A percentile compares a stretch with the other conserved stretches of the same genome.
These are phyloP conservation scores for Gulo gulo DNA, from an alignment of 2,113 vertebrate genomes.

Conservation along the genomic window DNA sequence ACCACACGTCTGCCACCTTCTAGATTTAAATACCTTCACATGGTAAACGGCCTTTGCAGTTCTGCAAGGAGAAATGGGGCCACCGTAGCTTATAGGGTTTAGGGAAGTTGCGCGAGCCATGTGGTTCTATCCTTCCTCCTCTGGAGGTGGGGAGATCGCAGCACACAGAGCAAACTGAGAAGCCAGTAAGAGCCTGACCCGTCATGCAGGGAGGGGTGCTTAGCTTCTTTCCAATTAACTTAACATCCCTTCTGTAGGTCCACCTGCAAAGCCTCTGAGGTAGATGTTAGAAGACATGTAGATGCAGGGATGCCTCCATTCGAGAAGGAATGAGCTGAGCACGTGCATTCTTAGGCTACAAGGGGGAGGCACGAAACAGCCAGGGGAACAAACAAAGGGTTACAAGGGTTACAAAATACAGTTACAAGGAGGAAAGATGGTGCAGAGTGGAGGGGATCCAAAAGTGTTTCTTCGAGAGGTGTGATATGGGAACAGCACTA, in stretches of 20 bases:
- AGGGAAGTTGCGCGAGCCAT: background rate
- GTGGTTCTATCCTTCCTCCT: accelerated
- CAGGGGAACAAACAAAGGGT: background rate
- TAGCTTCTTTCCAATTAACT: background rate
- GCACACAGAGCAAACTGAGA: background rate
- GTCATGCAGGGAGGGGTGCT: background rate
- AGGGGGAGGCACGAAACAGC: accelerated
- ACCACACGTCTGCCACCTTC: background rate
- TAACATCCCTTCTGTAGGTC: accelerated
- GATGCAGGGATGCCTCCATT: no score
- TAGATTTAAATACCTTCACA: background rate
- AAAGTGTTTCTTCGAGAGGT: background rate
- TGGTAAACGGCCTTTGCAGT: background rate
- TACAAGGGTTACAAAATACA: no score
- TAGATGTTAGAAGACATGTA: background rate
- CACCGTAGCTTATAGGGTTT: accelerated
- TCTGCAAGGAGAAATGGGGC: background rate
- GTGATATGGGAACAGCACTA: background rate
- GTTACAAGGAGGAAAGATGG: background rate
- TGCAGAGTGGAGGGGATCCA: background rate
- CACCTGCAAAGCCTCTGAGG: background rate
- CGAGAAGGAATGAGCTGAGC: background rate
- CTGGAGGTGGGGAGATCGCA: background rate
- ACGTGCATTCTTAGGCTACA: accelerated
- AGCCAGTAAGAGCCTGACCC: background rate